Evolutionary conservation across 2,113 vertebrate genomes (phyloP).

Genomic region (Salvelinus sp.): DNA sequence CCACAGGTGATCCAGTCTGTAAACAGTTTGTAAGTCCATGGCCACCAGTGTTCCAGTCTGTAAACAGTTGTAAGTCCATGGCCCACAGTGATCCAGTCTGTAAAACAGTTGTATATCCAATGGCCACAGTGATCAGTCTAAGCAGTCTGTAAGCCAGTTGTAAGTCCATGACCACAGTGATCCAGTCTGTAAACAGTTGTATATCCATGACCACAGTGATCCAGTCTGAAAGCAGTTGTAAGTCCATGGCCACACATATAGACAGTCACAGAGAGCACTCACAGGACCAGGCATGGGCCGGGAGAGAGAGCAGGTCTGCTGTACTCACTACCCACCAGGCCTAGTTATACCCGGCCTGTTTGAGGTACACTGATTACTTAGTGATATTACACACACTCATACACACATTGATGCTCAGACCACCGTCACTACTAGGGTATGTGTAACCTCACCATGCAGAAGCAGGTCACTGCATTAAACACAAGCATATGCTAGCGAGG

Average conservation of each 20-base stretch:
- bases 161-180: too few species aligned
- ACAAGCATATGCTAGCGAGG: constrained; percentile 78
- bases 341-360: constrained; percentile 77
- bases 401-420: constrained; percentile 40
- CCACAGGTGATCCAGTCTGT: constrained; percentile 22
- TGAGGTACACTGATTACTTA: constrained; percentile 77
- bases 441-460: constrained; percentile 77
- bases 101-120: too few species aligned
- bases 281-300: constrained; percentile 68
- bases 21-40: constrained; percentile 12
- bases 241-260: constrained; percentile 47
- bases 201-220: too few species aligned
- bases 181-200: too few species aligned
- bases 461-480: constrained; percentile 78
- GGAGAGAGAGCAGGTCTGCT: constrained; percentile 56
- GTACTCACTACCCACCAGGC: constrained; percentile 61
- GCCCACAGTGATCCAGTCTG: too few species aligned
- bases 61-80: too few species aligned
- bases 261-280: constrained; percentile 53
- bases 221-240: background rate
- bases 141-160: too few species aligned
- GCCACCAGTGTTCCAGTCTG: constrained; percentile 1
- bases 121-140: too few species aligned
- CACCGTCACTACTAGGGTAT: constrained; percentile 73
- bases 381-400: constrained; percentile 62